Conservation (phyloP, 2,888 invertebrate species). For the Andrena hattorfiana region DNA sequence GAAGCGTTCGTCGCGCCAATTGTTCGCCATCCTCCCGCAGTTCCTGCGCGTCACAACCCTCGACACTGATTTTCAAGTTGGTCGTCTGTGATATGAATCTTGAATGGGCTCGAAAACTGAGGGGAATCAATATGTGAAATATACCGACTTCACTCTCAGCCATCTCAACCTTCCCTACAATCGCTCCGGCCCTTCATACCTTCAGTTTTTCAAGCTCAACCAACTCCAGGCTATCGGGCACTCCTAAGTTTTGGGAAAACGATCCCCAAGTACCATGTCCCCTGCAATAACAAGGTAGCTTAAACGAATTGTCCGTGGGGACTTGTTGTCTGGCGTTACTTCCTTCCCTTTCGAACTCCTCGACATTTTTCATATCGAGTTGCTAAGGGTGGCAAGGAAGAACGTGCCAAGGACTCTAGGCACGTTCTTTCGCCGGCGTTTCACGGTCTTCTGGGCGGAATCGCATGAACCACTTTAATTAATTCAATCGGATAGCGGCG, state of each 20-base stretch:
- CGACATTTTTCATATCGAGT: conserved; percentile 32
- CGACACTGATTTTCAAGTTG: no score
- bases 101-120: no score
- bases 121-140: no score
- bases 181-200: background rate
- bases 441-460: background rate
- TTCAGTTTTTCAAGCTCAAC: background rate
- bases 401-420: background rate
- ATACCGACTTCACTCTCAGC: no score
- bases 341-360: background rate
- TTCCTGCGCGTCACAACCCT: background rate
- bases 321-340: conserved; percentile 15
- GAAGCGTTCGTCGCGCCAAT: background rate
- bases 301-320: conserved; percentile 32
- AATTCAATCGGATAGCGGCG: background rate
- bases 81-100: no score
- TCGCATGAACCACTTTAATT: background rate
- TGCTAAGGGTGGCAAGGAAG: background rate
- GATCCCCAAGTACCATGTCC: background rate
- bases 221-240: background rate
- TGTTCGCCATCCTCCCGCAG: background rate
- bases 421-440: background rate
- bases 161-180: background rate
- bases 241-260: background rate
- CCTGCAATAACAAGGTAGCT: conserved; percentile 13